These are phyloP conservation scores for Helicoverpa assulta DNA, from an alignment of 2,888 invertebrate genomes.

Conservation along the genomic window DNA sequence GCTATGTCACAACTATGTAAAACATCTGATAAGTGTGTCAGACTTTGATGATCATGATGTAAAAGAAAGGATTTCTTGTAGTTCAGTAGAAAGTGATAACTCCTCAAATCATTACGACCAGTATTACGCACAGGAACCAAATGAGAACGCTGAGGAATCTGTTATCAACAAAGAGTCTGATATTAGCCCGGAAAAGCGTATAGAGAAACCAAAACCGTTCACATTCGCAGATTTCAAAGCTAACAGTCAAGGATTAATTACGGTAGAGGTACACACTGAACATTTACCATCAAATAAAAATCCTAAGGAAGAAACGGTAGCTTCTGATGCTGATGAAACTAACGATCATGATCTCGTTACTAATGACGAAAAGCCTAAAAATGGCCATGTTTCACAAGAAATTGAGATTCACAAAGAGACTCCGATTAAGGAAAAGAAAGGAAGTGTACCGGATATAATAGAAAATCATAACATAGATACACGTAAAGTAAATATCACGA, in stretches of 20 bases:
- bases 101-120: constrained; percentile 83
- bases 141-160: constrained; percentile 57
- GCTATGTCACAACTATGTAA: constrained; percentile 90
- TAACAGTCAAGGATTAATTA: constrained; percentile 71
- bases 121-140: constrained; percentile 74
- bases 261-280: constrained; percentile 65
- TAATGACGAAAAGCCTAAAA: constrained; percentile 34
- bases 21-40: constrained; percentile 81
- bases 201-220: constrained; percentile 84
- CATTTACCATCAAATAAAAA: constrained; percentile 46
- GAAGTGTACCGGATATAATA: constrained; percentile 74
- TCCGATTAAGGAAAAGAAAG: constrained; percentile 73
- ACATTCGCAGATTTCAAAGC: constrained; percentile 90
- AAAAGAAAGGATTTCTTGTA: constrained; percentile 81
- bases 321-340: constrained; percentile 45
- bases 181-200: constrained; percentile 49
- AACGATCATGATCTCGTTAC: constrained; percentile 41
- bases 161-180: constrained; percentile 49
- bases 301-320: constrained; percentile 38
- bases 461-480: constrained; percentile 72
- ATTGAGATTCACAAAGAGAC: constrained; percentile 49
- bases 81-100: constrained; percentile 82
- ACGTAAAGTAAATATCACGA: constrained; percentile 83
- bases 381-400: constrained; percentile 38
- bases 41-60: constrained; percentile 82